Base-by-base conservation (phyloP, 2,113 vertebrate genomes). In the Furnarius figulus region DNA sequence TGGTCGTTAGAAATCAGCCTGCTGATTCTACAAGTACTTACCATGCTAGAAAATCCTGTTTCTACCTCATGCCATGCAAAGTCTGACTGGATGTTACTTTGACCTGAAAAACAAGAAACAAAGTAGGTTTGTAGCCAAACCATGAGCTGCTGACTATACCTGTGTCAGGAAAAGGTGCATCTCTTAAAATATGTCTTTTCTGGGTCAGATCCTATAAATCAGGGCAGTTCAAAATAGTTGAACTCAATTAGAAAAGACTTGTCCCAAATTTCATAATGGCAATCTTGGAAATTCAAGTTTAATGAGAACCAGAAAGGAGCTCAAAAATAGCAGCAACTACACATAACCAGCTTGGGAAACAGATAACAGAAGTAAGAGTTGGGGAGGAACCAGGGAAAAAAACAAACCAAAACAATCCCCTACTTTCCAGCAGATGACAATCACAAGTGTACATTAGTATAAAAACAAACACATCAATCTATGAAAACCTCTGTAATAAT, bases 51-150 rank as follows among this genome's bases (percentile, higher is more conserved):
- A 95, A 96, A 93, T 94, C 96, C 93, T 91, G 95, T 94, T 95
- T 93, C 87, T 93, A 71, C 70, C 70, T 93, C 90, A 87, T 93
- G 77, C 85, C 93, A 82, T 61, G 62, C 90, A 68, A 87, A 93
- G 87, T 65, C 87, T 87, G 76, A 87, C 76, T 91, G 70, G 77
- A 93, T 93, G 66, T 44, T 91, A 85, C 95, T 91, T 94, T 94
- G 85, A 93, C 90, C 95, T 94, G 95, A 93, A 97, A 96, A 97
- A 94, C 92, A 82, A 96, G 95, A 97, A 94, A 87, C 56, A 47
- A 61, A 68, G 47, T 53, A 66, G 90, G 73, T 87, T 93, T 78
- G 73, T 39, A 87, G 81, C 42, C 73, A 94, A 71, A 96, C 55
- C 73, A 59, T 2, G 39, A 61, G 77, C 70, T 91, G 74, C 49